Base-by-base conservation (phyloP, 2,888 invertebrate genomes). In the Metacarcinus magister region DNA sequence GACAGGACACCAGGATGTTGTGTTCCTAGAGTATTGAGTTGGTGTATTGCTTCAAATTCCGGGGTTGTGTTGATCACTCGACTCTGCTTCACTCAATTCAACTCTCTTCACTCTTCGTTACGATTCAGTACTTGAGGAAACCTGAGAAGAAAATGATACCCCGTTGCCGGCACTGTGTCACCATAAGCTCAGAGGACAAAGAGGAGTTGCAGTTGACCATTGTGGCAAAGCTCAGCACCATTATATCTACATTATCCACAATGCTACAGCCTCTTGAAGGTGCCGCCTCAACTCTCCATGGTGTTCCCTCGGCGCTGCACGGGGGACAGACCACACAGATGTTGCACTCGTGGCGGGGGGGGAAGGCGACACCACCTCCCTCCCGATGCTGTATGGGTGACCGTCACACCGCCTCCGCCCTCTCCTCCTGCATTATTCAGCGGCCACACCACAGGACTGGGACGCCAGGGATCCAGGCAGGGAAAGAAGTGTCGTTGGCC, bases 401-500 rank as follows among this genome's bases (percentile, higher is more conserved):
- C 82, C 32, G 82, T 32, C 82, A 32, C 82, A 32, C 13, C 82
- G 82, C 82, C 75, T 23, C 75, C 82, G 82, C 82, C 82, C 82
- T 32, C 82, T 28, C 32, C 82, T 82, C 82, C 82, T 82, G 82
- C 82, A 82, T 82, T 82, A 82, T 82, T 82, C 82, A 82, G 82
- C 82, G 32, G 82, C 82, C 82, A 32, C 82, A 82, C 82, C 82
- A 10, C 82, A 82, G 82, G 82, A 82, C 82, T 82, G 82, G 82
- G 82, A 82, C 82, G 82, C 82, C 82, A 82, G 82, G 82, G 82
- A 82, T 82, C 82, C 82, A 32, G 10, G 82, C 82, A 82, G 82
- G 82, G 82, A 32, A 82, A 82, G 82, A 82, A 82, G 82, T 93
- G 60, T 93, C 60, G 75, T 60, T 75, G 75, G 43, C 75, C 43